Evolutionary conservation across 2,888 invertebrate species (phyloP), one percentile per base, ranked within the genome.

Genomic region (Drosophila lacicola): DNA sequence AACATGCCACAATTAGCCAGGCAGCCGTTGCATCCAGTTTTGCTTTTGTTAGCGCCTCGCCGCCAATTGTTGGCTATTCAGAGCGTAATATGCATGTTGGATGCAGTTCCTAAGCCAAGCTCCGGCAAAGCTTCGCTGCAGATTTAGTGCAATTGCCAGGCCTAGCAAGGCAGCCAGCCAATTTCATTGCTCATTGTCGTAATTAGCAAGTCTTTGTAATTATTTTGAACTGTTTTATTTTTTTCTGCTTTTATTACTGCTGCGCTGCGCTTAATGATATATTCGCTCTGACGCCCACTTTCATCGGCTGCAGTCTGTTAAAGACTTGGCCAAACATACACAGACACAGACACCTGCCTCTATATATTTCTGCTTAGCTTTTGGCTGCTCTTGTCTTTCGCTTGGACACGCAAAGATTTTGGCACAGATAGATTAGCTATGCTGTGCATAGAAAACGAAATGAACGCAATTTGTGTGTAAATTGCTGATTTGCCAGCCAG

Each of bases 41-140:
- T 79, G 78, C 77, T 80, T 76, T 74, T 78, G 57, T 82, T 79
- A 72, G 53, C 70, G 67, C 58, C 62, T 51, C 60, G 68, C 62
- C 69, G 60, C 63, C 53, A 62, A 29, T 29, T 29, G 57, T 84
- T 86, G 77, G 85, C 80, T 89, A 89, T 90, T 89, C 76, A 89
- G 90, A 90, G 90, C 90, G 90, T 88, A 89, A 73, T 82, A 75
- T 88, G 85, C 87, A 87, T 85, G 87, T 79, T 84, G 41, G 49
- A 53, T 68, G 79, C 74, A 74, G 53, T 63, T 69, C 63, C 67
- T 41, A 29, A 29, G 39, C 75, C 64, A 60, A 53, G 53, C 53
- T 73, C 76, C 82, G 69, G 79, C 85, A 90, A 81, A 86, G 90
- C 91, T 88, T 91, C 88, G 89, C 70, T 91, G 91, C 88, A 82